Evolutionary conservation across 2,888 invertebrate species (phyloP).

Genomic region (Eulithis testata): DNA sequence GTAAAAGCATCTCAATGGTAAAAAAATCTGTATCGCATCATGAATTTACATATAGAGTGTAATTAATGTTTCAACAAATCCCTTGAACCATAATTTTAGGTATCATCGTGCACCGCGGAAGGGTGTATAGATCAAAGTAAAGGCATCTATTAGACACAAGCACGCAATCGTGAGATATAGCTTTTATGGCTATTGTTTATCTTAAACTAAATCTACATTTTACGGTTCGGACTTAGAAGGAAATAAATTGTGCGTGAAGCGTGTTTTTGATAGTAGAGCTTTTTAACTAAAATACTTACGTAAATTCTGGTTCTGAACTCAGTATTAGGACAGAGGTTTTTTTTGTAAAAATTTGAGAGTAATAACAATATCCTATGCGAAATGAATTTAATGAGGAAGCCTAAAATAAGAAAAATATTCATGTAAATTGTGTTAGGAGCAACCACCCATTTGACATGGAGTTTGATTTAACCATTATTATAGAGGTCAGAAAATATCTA

Average conservation of each 20-base stretch:
- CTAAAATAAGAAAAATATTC: background rate
- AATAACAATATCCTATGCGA: too few species aligned
- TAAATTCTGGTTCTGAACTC: too few species aligned
- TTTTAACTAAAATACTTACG: too few species aligned
- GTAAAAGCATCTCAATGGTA: slow-evolving; percentile 42
- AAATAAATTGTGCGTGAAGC: slow-evolving; percentile 18
- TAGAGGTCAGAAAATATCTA: slow-evolving; percentile 78
- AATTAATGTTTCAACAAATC: slow-evolving; percentile 80
- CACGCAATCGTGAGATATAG: slow-evolving; percentile 54
- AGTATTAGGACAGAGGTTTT: too few species aligned
- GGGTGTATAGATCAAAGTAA: slow-evolving; percentile 56
- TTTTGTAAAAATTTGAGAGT: too few species aligned
- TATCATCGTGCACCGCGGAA: slow-evolving; percentile 51
- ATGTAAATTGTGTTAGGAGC: background rate
- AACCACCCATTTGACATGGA: slow-evolving; percentile 47
- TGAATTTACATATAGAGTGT: slow-evolving; percentile 69
- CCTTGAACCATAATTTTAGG: slow-evolving; percentile 62
- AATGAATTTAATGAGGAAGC: too few species aligned
- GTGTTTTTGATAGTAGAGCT: background rate
- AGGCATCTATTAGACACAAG: slow-evolving; percentile 56
- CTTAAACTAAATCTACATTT: slow-evolving; percentile 39
- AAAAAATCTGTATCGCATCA: slow-evolving; percentile 67
- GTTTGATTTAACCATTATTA: slow-evolving; percentile 62
- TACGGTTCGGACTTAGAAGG: slow-evolving; percentile 18
- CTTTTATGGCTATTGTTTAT: slow-evolving; percentile 45